A percentile compares a stretch with the other conserved stretches of the same genome.
phyloP scores from a whole-genome alignment of 2,113 vertebrate genomes.

The Eublepharis macularius region DNA sequence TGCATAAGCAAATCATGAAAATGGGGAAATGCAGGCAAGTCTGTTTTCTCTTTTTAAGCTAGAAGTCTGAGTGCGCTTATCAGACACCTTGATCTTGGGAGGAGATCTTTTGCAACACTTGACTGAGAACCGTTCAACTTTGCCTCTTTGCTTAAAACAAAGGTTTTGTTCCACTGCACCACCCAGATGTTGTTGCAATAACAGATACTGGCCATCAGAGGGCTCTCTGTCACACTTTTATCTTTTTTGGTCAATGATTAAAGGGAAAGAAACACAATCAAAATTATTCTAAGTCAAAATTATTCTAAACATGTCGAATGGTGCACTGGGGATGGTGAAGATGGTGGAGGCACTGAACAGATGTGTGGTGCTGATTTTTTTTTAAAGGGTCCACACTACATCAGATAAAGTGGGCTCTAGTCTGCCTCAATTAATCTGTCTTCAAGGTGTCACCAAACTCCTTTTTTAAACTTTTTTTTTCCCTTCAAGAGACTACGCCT shows the following conservation, averaged over 20 bases:
- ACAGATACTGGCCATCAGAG: neutral
- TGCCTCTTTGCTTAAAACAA: fast-evolving
- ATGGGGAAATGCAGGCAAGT: neutral
- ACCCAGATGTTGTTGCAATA: slow-evolving; percentile 7
- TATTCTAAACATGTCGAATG: neutral
- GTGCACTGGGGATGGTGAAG: neutral
- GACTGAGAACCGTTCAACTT: neutral
- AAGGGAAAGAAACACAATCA: no score
- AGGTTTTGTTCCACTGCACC: neutral
- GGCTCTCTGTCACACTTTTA: slow-evolving; percentile 27
- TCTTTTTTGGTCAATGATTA: no score
- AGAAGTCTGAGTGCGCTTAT: neutral
- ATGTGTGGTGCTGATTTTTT: no score
- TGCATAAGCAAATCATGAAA: neutral
- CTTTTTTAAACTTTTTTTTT: no score
- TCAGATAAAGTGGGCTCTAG: no score
- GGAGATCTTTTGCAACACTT: neutral
- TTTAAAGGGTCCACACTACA: no score
- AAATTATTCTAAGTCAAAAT: neutral
- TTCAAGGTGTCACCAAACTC: no score
- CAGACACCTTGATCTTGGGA: neutral
- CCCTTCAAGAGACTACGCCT: no score
- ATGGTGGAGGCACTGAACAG: neutral
- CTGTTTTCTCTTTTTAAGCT: neutral
- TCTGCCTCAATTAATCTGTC: no score